phyloP scores from a whole-genome alignment of 2,888 invertebrate genomes.

The Cenopis cana region DNA sequence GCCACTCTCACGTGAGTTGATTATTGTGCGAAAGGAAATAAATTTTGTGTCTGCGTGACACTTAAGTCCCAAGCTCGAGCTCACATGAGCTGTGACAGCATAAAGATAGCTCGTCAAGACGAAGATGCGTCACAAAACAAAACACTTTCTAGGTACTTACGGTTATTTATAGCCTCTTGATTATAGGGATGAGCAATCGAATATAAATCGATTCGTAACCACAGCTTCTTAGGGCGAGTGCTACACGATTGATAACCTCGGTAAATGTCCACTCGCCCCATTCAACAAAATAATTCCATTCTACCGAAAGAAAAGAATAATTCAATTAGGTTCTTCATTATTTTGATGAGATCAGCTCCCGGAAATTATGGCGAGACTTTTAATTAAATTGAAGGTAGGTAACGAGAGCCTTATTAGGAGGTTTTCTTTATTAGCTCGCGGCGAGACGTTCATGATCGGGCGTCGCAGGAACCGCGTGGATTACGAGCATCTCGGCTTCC shows the following conservation, averaged over 20 bases:
- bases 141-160: neutral
- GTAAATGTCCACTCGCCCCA: neutral
- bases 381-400: conserved; percentile 41
- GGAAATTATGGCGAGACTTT: conserved; percentile 39
- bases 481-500: neutral
- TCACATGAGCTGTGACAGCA: neutral
- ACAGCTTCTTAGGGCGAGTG: neutral
- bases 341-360: conserved; percentile 33
- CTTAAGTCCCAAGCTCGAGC: too few species aligned
- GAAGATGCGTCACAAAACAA: conserved; percentile 4
- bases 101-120: neutral
- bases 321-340: conserved; percentile 37
- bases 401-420: conserved; percentile 35
- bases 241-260: conserved; percentile 4
- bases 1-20: neutral
- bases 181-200: neutral
- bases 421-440: conserved; percentile 40
- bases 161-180: neutral
- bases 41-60: neutral
- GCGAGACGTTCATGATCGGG: neutral
- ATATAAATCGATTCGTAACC: neutral
- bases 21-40: too few species aligned
- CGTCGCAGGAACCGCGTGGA: neutral
- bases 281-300: conserved; percentile 16
- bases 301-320: conserved; percentile 34